Conservation (phyloP, 2,888 invertebrate genomes). For the Xanthorhoe designata region DNA sequence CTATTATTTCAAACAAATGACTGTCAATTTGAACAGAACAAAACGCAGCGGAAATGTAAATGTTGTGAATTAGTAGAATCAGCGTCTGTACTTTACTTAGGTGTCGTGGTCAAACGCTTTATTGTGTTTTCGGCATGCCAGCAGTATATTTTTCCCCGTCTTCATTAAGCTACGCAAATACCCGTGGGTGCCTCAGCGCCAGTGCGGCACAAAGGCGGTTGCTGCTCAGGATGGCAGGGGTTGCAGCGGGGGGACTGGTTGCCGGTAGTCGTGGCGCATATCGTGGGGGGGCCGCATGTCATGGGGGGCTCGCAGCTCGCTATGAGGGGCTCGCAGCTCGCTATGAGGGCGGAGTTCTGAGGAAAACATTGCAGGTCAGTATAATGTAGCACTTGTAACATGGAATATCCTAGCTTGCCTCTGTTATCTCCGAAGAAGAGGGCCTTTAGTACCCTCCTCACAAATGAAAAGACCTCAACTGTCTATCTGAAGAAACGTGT, state of each 20-base stretch:
- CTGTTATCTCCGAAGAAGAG: too few relatives aligned
- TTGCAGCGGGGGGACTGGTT: conserved; percentile 70
- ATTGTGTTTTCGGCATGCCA: too few relatives aligned
- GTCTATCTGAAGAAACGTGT: too few relatives aligned
- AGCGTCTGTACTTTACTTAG: too few relatives aligned
- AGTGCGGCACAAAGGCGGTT: conserved; percentile 78
- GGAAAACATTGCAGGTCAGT: conserved; percentile 28
- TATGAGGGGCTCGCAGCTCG: conserved; percentile 67
- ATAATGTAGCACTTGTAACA: background rate
- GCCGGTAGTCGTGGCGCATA: conserved; percentile 70
- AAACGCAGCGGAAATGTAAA: too few relatives aligned
- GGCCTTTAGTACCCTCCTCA: too few relatives aligned
- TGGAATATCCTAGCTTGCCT: too few relatives aligned
- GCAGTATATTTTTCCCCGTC: background rate
- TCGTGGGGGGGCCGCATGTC: conserved; percentile 68
- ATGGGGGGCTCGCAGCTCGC: conserved; percentile 67
- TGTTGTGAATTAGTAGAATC: too few relatives aligned
- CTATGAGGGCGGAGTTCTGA: conserved; percentile 74
- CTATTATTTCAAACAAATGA: too few relatives aligned
- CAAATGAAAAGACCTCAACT: too few relatives aligned
- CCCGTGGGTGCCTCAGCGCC: conserved; percentile 72
- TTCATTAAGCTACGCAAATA: conserved; percentile 38
- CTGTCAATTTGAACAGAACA: too few relatives aligned
- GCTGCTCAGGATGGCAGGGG: conserved; percentile 79
- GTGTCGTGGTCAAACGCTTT: too few relatives aligned